Conservation (phyloP, 1,140 invertebrate genomes). For the Lithobius niger region DNA sequence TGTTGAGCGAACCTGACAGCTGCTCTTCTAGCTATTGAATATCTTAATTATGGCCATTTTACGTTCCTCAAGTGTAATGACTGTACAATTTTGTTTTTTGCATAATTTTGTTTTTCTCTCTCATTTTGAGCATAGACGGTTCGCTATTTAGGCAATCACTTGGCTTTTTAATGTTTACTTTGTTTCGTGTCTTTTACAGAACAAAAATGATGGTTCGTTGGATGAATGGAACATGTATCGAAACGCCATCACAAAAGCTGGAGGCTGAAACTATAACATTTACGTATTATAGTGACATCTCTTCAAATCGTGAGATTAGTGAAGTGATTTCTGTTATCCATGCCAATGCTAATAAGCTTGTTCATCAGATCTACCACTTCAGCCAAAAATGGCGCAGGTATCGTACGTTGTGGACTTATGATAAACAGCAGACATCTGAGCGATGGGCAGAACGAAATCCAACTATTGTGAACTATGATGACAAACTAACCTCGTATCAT, state of each 20-base stretch:
- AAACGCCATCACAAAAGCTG: slow-evolving; percentile 45
- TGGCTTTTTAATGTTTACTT: background rate
- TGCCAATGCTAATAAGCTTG: slow-evolving; percentile 45
- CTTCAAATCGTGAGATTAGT: slow-evolving; percentile 47
- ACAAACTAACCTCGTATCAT: slow-evolving; percentile 68
- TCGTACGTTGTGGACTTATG: slow-evolving; percentile 60
- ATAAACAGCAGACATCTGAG: slow-evolving; percentile 57
- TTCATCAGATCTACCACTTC: slow-evolving; percentile 46
- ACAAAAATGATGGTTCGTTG: slow-evolving; percentile 62
- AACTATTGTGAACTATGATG: slow-evolving; percentile 58
- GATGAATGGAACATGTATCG: slow-evolving; percentile 64
- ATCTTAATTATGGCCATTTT: too few species aligned
- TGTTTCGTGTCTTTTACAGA: slow-evolving; percentile 36
- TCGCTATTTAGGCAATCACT: too few species aligned
- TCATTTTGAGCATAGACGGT: too few species aligned
- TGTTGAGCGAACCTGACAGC: too few species aligned
- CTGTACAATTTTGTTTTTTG: too few species aligned
- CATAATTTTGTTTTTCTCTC: background rate
- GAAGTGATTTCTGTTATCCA: slow-evolving; percentile 50
- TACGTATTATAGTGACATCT: slow-evolving; percentile 64
- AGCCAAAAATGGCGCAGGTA: slow-evolving; percentile 61
- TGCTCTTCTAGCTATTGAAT: too few species aligned
- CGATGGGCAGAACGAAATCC: slow-evolving; percentile 57
- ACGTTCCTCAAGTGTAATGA: too few species aligned
- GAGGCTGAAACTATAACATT: slow-evolving; percentile 41